These are phyloP conservation scores for Sula dactylatra DNA, from an alignment of 2,113 vertebrate genomes.

Conservation along the genomic window DNA sequence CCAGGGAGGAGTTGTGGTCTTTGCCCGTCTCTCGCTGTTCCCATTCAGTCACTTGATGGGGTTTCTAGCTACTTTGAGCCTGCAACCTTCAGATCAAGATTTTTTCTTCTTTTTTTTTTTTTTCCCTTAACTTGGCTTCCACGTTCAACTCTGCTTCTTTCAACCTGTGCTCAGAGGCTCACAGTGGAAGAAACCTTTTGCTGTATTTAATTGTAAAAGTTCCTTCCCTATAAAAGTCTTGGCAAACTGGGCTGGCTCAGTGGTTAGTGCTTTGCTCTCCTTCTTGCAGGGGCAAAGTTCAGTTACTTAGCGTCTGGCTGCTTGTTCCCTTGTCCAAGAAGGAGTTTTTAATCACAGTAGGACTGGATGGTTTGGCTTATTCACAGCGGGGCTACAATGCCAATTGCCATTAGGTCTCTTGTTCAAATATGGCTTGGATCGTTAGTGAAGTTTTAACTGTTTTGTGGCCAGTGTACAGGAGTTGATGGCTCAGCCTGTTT, in stretches of 20 bases:
- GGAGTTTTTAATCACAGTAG: constrained; percentile 61
- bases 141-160: constrained; percentile 36
- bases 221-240: constrained; percentile 64
- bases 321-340: constrained; percentile 40
- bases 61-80: constrained; percentile 56
- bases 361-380: constrained; percentile 34
- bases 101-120: background rate
- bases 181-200: constrained; percentile 55
- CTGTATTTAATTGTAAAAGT: constrained; percentile 63
- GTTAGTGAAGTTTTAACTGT: constrained; percentile 27
- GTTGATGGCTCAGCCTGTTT: background rate
- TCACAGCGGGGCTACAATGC: constrained; percentile 30
- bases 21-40: constrained; percentile 38
- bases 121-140: constrained; percentile 28
- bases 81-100: constrained; percentile 57
- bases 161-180: constrained; percentile 55
- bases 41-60: constrained; percentile 65
- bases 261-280: constrained; percentile 54
- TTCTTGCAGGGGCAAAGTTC: constrained; percentile 57
- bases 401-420: constrained; percentile 35
- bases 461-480: background rate
- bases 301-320: constrained; percentile 21
- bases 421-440: background rate
- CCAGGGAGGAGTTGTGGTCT: constrained; percentile 49
- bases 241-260: constrained; percentile 56